phyloP scores from a whole-genome alignment of 23 tunicate species.

The Trididemnum miniatum region DNA sequence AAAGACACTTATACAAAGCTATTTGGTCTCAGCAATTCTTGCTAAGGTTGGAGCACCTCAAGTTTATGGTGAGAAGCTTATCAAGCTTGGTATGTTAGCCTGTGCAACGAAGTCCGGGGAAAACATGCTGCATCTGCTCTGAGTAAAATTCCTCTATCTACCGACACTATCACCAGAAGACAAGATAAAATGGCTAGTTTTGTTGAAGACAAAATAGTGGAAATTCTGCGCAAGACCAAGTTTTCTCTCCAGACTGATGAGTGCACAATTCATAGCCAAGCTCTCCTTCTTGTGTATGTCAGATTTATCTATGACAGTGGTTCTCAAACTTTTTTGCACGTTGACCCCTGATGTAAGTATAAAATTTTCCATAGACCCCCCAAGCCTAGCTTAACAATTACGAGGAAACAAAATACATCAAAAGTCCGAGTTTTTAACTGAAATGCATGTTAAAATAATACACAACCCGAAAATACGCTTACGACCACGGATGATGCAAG shows the following conservation, averaged over 20 bases:
- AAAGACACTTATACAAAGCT: slow-evolving; percentile 22
- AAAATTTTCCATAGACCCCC: too few relatives aligned
- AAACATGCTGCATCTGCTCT: slow-evolving; percentile 25
- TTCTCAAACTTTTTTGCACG: too few relatives aligned
- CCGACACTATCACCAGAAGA: slow-evolving; percentile 14
- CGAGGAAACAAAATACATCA: too few relatives aligned
- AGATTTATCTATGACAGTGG: slow-evolving; percentile 15
- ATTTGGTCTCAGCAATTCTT: slow-evolving; percentile 33
- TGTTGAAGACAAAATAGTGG: slow-evolving; percentile 31
- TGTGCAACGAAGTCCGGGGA: slow-evolving; percentile 21
- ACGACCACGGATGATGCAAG: too few relatives aligned
- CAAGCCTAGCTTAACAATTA: too few relatives aligned
- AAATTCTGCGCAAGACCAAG: slow-evolving; percentile 33
- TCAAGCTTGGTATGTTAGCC: slow-evolving; percentile 3
- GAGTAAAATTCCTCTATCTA: slow-evolving; percentile 32
- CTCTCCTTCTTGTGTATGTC: slow-evolving; percentile 32
- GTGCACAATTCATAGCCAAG: slow-evolving; percentile 35
- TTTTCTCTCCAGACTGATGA: slow-evolving; percentile 31
- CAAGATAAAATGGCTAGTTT: slow-evolving; percentile 34
- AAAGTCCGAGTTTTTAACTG: too few relatives aligned
- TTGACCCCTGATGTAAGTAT: too few relatives aligned
- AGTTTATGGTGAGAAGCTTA: slow-evolving; percentile 23
- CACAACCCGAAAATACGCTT: too few relatives aligned
- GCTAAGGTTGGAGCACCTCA: slow-evolving; percentile 31
- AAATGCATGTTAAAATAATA: too few relatives aligned